Evolutionary conservation across 2,797 vertebrate species (phyloP).

Genomic region (Acanthiza pusilla): DNA sequence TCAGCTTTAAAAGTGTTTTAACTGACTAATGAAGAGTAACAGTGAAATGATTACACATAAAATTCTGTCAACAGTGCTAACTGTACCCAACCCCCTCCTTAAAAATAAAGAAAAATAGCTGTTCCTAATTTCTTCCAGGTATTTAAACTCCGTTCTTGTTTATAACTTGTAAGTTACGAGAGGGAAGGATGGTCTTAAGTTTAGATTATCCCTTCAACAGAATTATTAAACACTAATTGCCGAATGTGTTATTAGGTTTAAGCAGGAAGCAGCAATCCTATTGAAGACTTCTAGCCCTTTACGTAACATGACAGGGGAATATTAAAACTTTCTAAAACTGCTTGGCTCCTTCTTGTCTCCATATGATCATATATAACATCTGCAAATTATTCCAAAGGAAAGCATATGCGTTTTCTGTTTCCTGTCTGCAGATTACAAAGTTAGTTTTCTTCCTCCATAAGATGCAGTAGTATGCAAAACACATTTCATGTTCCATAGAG

Average conservation of each 20-base stretch:
- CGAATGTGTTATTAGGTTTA: slow-evolving; percentile 7
- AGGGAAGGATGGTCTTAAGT: not conserved
- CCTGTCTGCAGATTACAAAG: not conserved
- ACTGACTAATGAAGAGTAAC: not conserved
- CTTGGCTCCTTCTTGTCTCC: not conserved
- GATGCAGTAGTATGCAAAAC: not conserved
- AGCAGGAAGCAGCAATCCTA: not conserved
- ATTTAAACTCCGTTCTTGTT: not conserved
- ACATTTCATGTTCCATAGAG: not conserved
- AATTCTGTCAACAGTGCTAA: not conserved
- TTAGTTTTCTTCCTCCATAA: not conserved
- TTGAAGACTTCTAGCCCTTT: slow-evolving; percentile 3
- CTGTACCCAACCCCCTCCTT: accelerated
- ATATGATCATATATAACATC: not conserved
- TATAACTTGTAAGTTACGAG: not conserved
- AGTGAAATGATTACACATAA: not conserved
- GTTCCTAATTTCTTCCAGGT: not conserved
- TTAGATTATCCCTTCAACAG: slow-evolving; percentile 15
- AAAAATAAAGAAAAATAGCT: not conserved
- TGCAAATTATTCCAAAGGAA: not conserved
- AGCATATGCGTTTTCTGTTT: not conserved
- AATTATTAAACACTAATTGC: not conserved
- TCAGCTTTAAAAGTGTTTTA: not conserved
- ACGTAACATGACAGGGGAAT: not conserved
- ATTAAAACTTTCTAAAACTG: slow-evolving; percentile 7